Conservation (phyloP, 2,888 invertebrate species). For the Hirtodrosophila trivittata region DNA sequence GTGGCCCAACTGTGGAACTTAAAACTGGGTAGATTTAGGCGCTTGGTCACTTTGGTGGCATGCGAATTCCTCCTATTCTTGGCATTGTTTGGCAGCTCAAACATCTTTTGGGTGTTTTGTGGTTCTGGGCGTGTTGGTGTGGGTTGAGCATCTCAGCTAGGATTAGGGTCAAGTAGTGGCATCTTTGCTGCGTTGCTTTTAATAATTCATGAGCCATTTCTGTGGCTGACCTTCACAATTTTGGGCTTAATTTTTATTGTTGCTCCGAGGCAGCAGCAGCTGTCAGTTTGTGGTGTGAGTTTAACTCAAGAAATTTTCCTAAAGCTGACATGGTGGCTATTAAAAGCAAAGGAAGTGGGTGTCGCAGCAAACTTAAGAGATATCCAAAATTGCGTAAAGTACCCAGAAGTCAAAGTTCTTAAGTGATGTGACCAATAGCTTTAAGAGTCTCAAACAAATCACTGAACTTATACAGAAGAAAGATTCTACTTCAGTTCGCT, state of each 20-base stretch:
- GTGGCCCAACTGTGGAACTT: background rate
- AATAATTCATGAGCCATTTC: constrained; percentile 71
- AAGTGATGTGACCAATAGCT: too few species aligned
- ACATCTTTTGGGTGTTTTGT: background rate
- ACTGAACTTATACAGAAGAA: too few species aligned
- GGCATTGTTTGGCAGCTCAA: background rate
- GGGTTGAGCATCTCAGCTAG: constrained; percentile 8
- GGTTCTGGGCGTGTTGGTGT: background rate
- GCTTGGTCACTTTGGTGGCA: background rate
- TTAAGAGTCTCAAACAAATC: too few species aligned
- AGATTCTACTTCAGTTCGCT: too few species aligned
- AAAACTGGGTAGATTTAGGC: constrained; percentile 2
- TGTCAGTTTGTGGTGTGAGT: constrained; percentile 8
- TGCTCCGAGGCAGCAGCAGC: constrained; percentile 9
- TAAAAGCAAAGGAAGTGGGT: constrained; percentile 16
- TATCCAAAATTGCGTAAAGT: too few species aligned
- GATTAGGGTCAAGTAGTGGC: constrained; percentile 70
- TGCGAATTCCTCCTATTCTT: too few species aligned
- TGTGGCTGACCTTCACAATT: constrained; percentile 72
- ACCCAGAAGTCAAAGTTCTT: too few species aligned
- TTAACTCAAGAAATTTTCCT: constrained; percentile 1
- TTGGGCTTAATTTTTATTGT: constrained; percentile 59
- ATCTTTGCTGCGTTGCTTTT: constrained; percentile 47
- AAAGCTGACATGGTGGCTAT: constrained; percentile 25
- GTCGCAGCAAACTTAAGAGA: too few species aligned